Base-by-base conservation (phyloP, 2,888 invertebrate species). In the Cheilosia urbana region DNA sequence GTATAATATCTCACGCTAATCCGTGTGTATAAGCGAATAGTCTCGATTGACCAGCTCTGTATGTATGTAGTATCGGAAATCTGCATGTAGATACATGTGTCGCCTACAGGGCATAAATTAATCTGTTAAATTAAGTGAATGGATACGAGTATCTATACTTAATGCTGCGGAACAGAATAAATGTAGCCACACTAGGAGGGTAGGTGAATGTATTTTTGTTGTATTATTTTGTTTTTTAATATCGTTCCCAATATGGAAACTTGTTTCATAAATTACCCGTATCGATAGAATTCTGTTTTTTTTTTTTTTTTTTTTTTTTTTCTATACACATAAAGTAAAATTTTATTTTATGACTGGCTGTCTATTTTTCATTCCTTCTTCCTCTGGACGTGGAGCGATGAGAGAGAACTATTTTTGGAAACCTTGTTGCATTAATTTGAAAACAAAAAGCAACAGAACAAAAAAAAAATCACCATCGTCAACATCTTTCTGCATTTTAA, bases 391-490 rank as follows among this genome's bases (percentile, higher is more conserved):
- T 0, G 24, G 58, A 21, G 49, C 13, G 4, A 21, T 30, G 30
- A 24, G 40, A 65, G 24, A 51, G 75, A 66, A 65, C 60, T 80
- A 71, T 84, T 79, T 84, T 76, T 19, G 60, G 53, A 72, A 57
- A 85, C 72, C 81, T 81, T 85, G 85, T 85, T 85, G 76, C 71
- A 68, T 81, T 85, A 60, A 60, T 85, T 68, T 58, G 13, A 63
- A 65, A 72, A 55, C 34, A 21, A 55, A 79, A 55, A 17, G 30
- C 27, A 27, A 30, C 58, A 45, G 21, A 27, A 27, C 5, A 27
- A 6, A 24, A 19, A 55, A 1, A 24, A 24, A 24, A 24, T 24
- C 24, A 76, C 15, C 66, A 55, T 65, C 71, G 63, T 51, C 78
- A 78, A 71, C 71, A 78, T 78, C 30, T 71, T 71, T 78, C 49